Evolutionary conservation across 2,113 vertebrate genomes (phyloP).

Genomic region (Nibea albiflora): DNA sequence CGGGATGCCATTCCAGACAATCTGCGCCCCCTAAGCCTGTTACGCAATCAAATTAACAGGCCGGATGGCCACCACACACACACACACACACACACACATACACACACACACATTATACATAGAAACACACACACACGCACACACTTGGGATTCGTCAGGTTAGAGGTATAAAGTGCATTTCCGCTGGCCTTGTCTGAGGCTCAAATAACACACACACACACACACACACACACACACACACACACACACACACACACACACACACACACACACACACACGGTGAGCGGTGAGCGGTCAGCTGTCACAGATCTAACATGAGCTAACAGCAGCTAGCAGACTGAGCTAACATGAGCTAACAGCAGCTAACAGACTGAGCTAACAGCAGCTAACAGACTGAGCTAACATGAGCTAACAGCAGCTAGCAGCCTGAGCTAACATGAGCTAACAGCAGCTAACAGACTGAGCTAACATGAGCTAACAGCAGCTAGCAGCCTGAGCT

Average conservation of each 20-base stretch:
- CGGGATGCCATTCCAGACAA: slow-evolving; percentile 77
- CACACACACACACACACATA: background rate
- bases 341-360: no score
- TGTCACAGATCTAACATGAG: no score
- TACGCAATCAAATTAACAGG: slow-evolving; percentile 77
- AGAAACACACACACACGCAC: slow-evolving; percentile 5
- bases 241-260: slow-evolving; percentile 18
- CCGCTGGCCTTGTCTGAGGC: slow-evolving; percentile 36
- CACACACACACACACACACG: slow-evolving; percentile 1
- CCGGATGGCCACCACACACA: slow-evolving; percentile 49
- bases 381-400: no score
- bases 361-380: no score
- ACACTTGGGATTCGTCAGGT: slow-evolving; percentile 67
- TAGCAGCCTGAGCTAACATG: no score
- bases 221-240: slow-evolving; percentile 2
- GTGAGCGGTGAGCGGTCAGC: no score
- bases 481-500: no score
- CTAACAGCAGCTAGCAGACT: no score
- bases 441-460: no score
- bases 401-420: no score
- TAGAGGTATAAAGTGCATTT: slow-evolving; percentile 58
- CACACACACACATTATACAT: background rate
- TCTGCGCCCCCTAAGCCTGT: slow-evolving; percentile 70
- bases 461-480: no score
- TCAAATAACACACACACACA: slow-evolving; percentile 47